Evolutionary conservation across 2,888 invertebrate genomes (phyloP), one percentile per base, ranked within the genome.

Genomic region (Lysandra bellargus): DNA sequence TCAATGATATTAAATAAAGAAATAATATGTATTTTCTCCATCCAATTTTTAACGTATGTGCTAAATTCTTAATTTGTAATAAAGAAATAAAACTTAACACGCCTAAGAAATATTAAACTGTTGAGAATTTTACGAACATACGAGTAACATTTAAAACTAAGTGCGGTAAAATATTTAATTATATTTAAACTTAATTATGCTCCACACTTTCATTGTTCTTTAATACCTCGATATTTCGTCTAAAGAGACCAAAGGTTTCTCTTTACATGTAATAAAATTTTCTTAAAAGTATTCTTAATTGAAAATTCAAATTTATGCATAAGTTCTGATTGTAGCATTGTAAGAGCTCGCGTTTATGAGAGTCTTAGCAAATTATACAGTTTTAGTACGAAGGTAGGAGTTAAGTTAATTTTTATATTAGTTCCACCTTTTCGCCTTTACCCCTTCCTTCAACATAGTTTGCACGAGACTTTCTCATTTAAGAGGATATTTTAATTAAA

Each of bases 291-390:
- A 90, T 91, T 88, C 91, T 90, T 93, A 93, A 93, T 94, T 94
- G 94, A 93, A 94, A 94, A 94, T 94, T 94, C 91, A 94, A 94
- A 94, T 94, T 94, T 94, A 94, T 94, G 94, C 94, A 94, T 94
- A 93, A 94, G 93, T 91, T 93, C 92, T 94, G 93, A 94, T 94
- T 94, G 91, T 92, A 88, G 88, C 86, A 88, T 83, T 83, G 87
- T 87, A 87, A 85, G 87, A 83, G 83, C 83, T 83, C 86, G 86
- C 90, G 85, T 89, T 92, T 89, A 90, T 88, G 88, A 90, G 85
- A 87, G 87, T 87, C 87, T 88, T 87, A 87, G 88, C 87, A 89
- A 92, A 93, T 93, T 92, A 87, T 85, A 86, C 88, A 85, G 90
- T 89, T 92, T 92, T 89, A 91, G 88, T 86, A 86, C 83, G 83